Base-by-base conservation (phyloP, 2,888 invertebrate genomes). In the Nipponacmea schrenckii region DNA sequence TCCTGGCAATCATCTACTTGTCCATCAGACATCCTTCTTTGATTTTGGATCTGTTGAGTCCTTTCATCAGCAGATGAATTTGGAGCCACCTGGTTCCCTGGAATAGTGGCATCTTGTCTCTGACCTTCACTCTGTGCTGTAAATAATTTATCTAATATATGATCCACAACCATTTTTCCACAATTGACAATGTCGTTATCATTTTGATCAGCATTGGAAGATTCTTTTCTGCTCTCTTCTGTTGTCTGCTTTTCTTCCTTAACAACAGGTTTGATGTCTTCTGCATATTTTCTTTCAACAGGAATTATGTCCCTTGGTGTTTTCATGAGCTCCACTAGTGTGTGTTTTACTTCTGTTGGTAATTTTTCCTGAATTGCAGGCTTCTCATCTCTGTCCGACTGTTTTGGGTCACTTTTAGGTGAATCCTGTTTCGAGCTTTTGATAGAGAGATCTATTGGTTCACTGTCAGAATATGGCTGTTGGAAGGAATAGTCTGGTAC, bases 111-210 rank as follows among this genome's bases (percentile, higher is more conserved):
- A 15, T 24, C 15, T 15, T 67, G 20, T 8, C 15, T 15, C 24
- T 46, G 64, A 24, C 20, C 66, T n/a, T 73, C 73, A 10, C 76
- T 64, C 12, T 79, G 78, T 1, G 78, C 76, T 3, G 78, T 75
- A 50, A 74, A 81, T 46, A 84, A 74, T 62, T 78, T 76, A 70
- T 84, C 83, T 39, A 83, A 81, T 15, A 85, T 82, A 69, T 81
- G 81, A 68, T 85, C 81, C 50, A 84, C 79, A 15, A 84, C 80
- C 20, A 79, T 64, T 48, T 83, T 81, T 1, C 82, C 84, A 72
- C 81, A 83, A 0, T 79, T 77, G 1, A 82, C 68, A 62, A 84
- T 78, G 12, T 81, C 74, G 27, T 80, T 79, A 64, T 80, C 79
- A n/a, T 80, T 78, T 31, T 79, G 77, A 27, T 71, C 71, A 14